These are phyloP conservation scores for Auanema freiburgensis DNA, from an alignment of 2,888 invertebrate genomes.

Conservation along the genomic window DNA sequence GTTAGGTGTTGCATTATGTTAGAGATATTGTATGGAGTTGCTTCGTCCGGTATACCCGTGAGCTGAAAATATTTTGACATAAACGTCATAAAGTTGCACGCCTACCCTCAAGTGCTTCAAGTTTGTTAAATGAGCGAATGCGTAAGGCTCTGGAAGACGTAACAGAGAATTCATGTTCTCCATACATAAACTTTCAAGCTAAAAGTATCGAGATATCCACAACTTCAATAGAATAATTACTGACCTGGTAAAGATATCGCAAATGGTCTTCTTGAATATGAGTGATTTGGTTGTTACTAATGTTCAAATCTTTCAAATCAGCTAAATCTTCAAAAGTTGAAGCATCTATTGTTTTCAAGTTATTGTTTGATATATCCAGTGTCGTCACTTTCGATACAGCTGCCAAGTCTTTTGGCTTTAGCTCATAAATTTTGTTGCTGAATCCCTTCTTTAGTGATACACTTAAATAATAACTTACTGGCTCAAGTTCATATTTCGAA, in stretches of 20 bases:
- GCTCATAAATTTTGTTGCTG: constrained; percentile 59
- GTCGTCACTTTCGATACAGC: constrained; percentile 40
- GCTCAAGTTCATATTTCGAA: constrained; percentile 57
- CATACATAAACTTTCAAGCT: constrained; percentile 50
- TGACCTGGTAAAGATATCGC: constrained; percentile 44
- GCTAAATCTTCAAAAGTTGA: constrained; percentile 42
- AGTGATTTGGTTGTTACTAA: constrained; percentile 54
- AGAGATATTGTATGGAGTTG: constrained; percentile 43
- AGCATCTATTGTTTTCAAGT: constrained; percentile 44
- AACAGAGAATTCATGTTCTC: constrained; percentile 47
- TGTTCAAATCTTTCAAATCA: constrained; percentile 53
- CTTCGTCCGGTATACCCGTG: constrained; percentile 40
- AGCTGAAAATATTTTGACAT: constrained; percentile 35
- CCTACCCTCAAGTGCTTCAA: constrained; percentile 41
- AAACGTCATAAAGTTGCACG: neutral
- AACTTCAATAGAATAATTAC: too few species aligned
- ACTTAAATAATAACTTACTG: too few species aligned
- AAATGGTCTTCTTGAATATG: constrained; percentile 46
- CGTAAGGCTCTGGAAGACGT: constrained; percentile 42
- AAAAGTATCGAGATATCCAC: neutral
- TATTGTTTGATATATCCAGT: constrained; percentile 53
- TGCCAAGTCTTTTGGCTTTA: constrained; percentile 46
- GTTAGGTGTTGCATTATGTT: constrained; percentile 49
- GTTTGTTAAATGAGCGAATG: constrained; percentile 46
- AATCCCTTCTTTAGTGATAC: too few species aligned